Evolutionary conservation across 2,113 vertebrate genomes (phyloP).

Genomic region (Laterallus jamaicensis): DNA sequence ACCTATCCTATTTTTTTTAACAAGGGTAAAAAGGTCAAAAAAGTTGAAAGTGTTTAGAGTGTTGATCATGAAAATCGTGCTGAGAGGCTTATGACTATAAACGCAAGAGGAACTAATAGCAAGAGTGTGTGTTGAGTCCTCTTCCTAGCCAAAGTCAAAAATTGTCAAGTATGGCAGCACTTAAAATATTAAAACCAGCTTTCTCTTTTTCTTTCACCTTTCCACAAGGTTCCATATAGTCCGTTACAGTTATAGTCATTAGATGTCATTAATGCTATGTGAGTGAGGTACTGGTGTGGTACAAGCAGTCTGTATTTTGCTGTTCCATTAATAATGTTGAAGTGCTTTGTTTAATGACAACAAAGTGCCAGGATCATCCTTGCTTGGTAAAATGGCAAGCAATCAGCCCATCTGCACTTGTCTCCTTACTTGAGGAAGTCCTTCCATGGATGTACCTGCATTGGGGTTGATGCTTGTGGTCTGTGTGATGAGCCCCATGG

Average conservation of each 20-base stretch:
- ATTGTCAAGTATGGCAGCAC: background rate
- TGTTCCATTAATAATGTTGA: background rate
- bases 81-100: background rate
- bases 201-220: background rate
- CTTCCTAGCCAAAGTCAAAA: background rate
- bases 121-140: background rate
- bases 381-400: background rate
- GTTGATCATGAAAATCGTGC: background rate
- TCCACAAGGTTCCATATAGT: background rate
- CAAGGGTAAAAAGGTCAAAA: background rate
- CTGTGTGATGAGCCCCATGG: rapidly evolving
- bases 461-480: background rate
- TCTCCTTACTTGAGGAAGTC: background rate
- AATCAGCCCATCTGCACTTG: background rate
- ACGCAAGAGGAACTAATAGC: background rate
- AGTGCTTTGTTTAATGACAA: background rate
- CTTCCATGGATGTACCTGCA: rapidly evolving
- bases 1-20: rapidly evolving
- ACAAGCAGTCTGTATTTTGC: background rate
- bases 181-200: background rate
- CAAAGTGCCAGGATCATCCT: background rate
- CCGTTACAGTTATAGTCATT: background rate
- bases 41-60: background rate
- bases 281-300: background rate
- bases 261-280: background rate